Evolutionary conservation across 2,113 vertebrate species (phyloP), one percentile per base, ranked within the genome.

Genomic region (Anser brachyrhynchus): DNA sequence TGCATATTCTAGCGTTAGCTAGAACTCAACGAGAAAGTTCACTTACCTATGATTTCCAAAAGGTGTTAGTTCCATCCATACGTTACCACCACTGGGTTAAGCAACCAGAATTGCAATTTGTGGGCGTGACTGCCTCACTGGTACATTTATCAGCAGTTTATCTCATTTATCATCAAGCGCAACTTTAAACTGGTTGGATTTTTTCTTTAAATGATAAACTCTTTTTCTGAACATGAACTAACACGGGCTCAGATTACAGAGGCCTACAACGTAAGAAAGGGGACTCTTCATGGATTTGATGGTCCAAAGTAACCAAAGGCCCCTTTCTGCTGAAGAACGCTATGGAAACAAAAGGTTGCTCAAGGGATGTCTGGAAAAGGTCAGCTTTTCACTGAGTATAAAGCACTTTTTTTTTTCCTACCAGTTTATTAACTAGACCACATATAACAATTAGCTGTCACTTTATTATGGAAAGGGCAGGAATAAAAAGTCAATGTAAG

Each of bases 331-430:
- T 62, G 46, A 83, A 77, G 51, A 57, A 55, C 55, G 51, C 9
- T 12, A 28, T 31, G 46, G 57, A 71, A 86, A 66, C 51, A 84
- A 67, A 70, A 78, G 28, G 10, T 37, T 83, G 37, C 51, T 66
- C 61, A 72, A 90, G 59, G 74, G 71, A 83, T 33, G 13, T 61
- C 49, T 57, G 94, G 92, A 90, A 97, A 92, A 69, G 31, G 37
- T 46, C 61, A 69, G 59, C 59, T 86, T 62, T 92, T 74, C 55
- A 79, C 33, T n/a, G 91, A 77, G 71, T 93, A 51, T 74, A 92
- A 93, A 87, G 59, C 3, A n/a, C 1, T 10, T 39, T n/a, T 49
- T 62, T 61, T 70, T 41, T 43, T 8, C 61, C 46, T 33, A 55
- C 35, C 73, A 13, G 43, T 57, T 29, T 52, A n/a, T 79, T 52